Conservation (phyloP, 2,888 invertebrate genomes). For the Vesta saturnalis region DNA sequence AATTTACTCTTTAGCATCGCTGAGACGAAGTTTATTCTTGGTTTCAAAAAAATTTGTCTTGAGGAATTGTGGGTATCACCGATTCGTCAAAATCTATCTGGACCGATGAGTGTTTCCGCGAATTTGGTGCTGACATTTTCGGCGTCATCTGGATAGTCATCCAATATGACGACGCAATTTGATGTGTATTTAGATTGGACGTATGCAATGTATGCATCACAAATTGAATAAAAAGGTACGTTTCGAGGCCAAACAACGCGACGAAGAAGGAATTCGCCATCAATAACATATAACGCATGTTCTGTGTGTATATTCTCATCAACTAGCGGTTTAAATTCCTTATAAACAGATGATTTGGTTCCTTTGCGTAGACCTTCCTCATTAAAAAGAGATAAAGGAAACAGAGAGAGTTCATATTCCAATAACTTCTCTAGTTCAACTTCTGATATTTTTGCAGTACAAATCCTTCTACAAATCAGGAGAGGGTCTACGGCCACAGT, state of each 20-base stretch:
- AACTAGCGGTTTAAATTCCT: background rate
- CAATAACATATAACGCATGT: no score
- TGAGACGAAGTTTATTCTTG: no score
- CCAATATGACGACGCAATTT: background rate
- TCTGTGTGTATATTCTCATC: background rate
- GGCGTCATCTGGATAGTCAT: background rate
- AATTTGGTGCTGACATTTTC: background rate
- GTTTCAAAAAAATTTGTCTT: conserved; percentile 44
- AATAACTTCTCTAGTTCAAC: background rate
- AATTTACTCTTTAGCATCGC: conserved; percentile 41
- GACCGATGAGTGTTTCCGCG: conserved; percentile 18
- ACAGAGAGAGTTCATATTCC: background rate
- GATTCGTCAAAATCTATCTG: conserved; percentile 38
- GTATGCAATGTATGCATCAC: background rate
- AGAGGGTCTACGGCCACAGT: background rate
- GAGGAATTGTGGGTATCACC: conserved; percentile 38
- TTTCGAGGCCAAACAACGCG: background rate
- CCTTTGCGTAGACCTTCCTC: background rate
- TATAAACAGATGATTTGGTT: background rate
- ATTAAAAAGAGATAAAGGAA: background rate
- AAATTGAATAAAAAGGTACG: background rate
- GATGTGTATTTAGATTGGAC: background rate
- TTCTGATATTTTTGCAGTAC: background rate
- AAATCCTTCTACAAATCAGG: background rate
- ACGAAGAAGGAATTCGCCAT: background rate